Base-by-base conservation (phyloP, 2,888 invertebrate genomes). In the Eretmocerus hayati region DNA sequence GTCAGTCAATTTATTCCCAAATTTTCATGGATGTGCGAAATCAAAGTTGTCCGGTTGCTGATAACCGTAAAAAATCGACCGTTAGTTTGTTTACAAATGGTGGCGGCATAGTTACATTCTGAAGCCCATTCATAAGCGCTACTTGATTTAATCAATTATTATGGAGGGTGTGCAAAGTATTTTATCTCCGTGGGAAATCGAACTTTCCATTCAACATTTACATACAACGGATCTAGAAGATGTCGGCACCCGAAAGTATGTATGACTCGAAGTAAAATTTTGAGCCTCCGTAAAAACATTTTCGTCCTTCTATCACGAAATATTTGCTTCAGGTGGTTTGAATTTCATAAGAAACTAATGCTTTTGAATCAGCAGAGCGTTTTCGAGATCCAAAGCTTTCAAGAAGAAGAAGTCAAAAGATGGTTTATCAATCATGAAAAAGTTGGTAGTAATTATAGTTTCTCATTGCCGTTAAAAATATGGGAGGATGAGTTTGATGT, bases 281-380 rank as follows among this genome's bases (percentile, higher is more conserved):
- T n/a, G n/a, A n/a, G n/a, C n/a, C n/a, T n/a, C n/a, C n/a, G n/a
- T n/a, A n/a, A n/a, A n/a, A n/a, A n/a, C n/a, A n/a, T n/a, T n/a
- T n/a, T n/a, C n/a, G n/a, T n/a, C n/a, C n/a, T n/a, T n/a, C n/a
- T n/a, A 35, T 22, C 13, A 20, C 23, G 11, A 26, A 26, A 26
- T 26, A 9, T 26, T 11, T 9, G 6, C 26, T 11, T 9, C 52
- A 87, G 85, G 44, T 90, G 90, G 90, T 73, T 88, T 39, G 85
- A 87, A 59, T 83, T 81, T 73, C 92, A 93, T 65, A 84, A 89
- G 64, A 78, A 85, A 60, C 67, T 92, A 8, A 86, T 91, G 63
- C 87, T 90, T 68, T 68, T 94, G 11, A 89, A 89, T 63, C 90
- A 93, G 70, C 90, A 93, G 74, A 90, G 90, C 2, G 80, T 88